These are phyloP conservation scores for Tinea semifulvella DNA, from an alignment of 2,888 invertebrate genomes.

Conservation along the genomic window DNA sequence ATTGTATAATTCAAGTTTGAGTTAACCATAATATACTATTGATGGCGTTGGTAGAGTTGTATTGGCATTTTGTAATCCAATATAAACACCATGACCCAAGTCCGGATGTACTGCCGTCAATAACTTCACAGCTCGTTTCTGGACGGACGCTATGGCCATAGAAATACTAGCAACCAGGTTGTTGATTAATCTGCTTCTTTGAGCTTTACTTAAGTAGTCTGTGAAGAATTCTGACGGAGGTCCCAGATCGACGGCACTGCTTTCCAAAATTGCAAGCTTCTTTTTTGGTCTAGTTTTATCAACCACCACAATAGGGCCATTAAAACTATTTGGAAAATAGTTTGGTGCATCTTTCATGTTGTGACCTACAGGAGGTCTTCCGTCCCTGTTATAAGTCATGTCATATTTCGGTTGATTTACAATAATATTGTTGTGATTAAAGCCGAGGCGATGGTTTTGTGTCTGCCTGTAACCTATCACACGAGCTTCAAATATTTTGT, in stretches of 20 bases:
- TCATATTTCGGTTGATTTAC: conserved; percentile 21
- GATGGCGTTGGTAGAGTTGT: background rate
- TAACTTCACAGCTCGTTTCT: conserved; percentile 15
- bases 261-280: conserved; percentile 26
- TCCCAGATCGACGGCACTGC: conserved; percentile 31
- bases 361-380: conserved; percentile 70
- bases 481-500: conserved; percentile 52
- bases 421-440: background rate
- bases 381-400: conserved; percentile 83
- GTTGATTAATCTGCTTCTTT: conserved; percentile 57
- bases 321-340: conserved; percentile 90
- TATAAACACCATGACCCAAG: background rate
- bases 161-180: conserved; percentile 13
- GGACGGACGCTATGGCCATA: conserved; percentile 16
- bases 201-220: conserved; percentile 65
- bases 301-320: conserved; percentile 69
- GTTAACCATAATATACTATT: background rate
- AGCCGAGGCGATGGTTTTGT: conserved; percentile 46
- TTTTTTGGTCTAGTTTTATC: conserved; percentile 19
- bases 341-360: conserved; percentile 86
- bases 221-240: conserved; percentile 79
- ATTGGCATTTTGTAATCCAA: conserved; percentile 2
- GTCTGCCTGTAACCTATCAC: conserved; percentile 60
- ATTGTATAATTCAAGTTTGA: no score
- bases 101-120: background rate